Evolutionary conservation across 2,797 vertebrate genomes (phyloP), one percentile per base, ranked within the genome.

Genomic region (Pseudocheirus occidentalis): DNA sequence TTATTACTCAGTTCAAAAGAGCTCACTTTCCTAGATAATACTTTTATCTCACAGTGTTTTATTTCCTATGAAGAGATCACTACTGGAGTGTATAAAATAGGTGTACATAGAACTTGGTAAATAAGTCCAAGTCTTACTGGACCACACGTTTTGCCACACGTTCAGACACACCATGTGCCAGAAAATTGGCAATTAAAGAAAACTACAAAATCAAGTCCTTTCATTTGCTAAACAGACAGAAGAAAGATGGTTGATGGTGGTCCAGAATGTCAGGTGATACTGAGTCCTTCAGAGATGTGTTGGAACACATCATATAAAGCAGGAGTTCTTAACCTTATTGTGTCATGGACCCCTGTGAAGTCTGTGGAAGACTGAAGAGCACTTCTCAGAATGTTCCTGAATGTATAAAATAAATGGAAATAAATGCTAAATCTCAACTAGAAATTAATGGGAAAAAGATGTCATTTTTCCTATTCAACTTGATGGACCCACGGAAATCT

Each of bases 231-330:
- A 87, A 50, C 10, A 66, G 59, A 62, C 13, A 46, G 40, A 87
- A 87, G 21, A 87, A 50, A 50, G 24, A 27, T 46, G 21, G 21
- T 28, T 50, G 21, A 46, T 81, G 73, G n/a, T 40, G 18, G 7
- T 46, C 7, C 24, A 81, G 18, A 81, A 81, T 46, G 31, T 87
- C 40, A 87, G 40, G 54, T 0, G 90, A 40, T 81, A 55, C 59
- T 93, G 40, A 27, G n/a, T 59, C 90, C 58, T 81, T 66, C 16
- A 81, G 31, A 96, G 52, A 92, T 73, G 54, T 90, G 29, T 50
- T 91, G 52, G n/a, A 27, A 46, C 21, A 46, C 11, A 87, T 27
- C 9, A 87, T 87, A 9, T 27, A 87, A 87, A 87, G 40, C 40
- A 87, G 24, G 73, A 21, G 2, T 81, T 27, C 40, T 46, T 81